phyloP scores from a whole-genome alignment of 2,888 invertebrate species.

The Cephus spinipes region DNA sequence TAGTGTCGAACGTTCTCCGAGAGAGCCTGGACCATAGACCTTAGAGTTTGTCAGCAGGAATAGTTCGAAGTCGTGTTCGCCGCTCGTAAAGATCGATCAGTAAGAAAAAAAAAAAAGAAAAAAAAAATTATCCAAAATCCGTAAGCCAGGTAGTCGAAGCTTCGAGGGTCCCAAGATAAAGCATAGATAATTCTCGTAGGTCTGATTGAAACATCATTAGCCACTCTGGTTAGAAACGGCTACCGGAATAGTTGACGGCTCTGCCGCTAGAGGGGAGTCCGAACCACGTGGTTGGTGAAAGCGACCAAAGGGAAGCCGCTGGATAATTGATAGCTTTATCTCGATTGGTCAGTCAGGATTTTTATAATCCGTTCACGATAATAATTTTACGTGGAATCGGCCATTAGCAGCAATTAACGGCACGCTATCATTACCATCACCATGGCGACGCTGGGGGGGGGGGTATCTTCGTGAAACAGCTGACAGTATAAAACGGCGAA shows the following conservation, averaged over 20 bases:
- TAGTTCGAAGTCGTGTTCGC: constrained; percentile 1
- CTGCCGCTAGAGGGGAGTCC: background rate
- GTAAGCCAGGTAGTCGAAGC: background rate
- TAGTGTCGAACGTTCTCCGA: background rate
- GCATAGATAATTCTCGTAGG: background rate
- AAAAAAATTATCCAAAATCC: background rate
- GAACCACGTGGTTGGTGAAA: constrained; percentile 7
- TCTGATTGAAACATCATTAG: background rate
- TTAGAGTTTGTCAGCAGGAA: background rate
- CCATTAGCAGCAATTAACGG: background rate
- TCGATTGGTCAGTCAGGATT: constrained; percentile 22
- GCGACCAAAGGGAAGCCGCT: constrained; percentile 18
- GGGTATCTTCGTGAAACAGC: background rate
- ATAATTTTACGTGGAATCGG: constrained; percentile 15
- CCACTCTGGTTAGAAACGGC: background rate
- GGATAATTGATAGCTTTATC: constrained; percentile 22
- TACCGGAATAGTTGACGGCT: background rate
- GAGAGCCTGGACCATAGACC: background rate
- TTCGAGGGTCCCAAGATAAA: background rate
- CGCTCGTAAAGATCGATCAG: background rate
- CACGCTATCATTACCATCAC: background rate
- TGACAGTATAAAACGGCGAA: background rate
- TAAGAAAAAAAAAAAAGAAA: background rate
- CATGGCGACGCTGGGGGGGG: background rate
- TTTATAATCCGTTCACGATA: constrained; percentile 22